A percentile compares a stretch with the other conserved stretches of the same genome.
phyloP scores from a whole-genome alignment of 2,797 vertebrate genomes.

The Leptoclinus maculatus region DNA sequence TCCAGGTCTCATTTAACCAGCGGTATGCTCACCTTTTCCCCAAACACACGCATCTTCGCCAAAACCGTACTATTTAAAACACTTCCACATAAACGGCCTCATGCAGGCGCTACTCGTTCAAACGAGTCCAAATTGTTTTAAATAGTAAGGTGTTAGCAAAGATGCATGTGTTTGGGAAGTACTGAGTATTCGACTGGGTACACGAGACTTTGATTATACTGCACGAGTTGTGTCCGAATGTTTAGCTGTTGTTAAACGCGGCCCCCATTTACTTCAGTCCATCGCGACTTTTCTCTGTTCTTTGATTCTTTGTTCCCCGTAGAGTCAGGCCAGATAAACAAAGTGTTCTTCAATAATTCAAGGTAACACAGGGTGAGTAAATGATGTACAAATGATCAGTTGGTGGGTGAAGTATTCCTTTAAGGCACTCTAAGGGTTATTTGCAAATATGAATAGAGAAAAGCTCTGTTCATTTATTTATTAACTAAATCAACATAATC shows the following conservation, averaged over 20 bases:
- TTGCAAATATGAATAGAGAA: background rate
- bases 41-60: background rate
- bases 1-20: too few species aligned
- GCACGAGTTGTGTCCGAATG: background rate
- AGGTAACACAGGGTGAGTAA: background rate
- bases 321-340: background rate
- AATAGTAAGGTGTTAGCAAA: background rate
- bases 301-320: background rate
- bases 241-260: background rate
- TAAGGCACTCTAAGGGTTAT: background rate
- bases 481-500: background rate
- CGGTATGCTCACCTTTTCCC: background rate
- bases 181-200: background rate
- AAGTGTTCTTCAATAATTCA: background rate
- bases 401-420: background rate
- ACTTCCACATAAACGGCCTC: background rate
- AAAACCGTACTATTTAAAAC: background rate
- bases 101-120: background rate
- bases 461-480: background rate
- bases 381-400: background rate
- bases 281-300: background rate
- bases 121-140: background rate
- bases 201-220: background rate
- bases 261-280: background rate
- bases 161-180: background rate